Conservation (phyloP, 2,888 invertebrate genomes). For the Cephus spinipes region DNA sequence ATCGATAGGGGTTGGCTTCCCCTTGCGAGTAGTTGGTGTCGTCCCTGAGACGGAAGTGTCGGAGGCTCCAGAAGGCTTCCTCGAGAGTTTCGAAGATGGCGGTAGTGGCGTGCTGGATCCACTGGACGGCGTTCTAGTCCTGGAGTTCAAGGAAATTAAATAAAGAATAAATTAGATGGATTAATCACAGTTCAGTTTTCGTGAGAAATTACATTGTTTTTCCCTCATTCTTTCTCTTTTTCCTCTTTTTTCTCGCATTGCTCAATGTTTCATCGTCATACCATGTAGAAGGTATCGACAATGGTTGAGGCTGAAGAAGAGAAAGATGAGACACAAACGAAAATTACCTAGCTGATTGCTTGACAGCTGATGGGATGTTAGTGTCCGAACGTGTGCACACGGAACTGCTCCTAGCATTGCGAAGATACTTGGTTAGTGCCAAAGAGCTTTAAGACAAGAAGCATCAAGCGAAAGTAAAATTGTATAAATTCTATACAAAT, state of each 20-base stretch:
- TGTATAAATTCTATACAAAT: neutral
- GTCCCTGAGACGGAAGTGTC: conserved; percentile 72
- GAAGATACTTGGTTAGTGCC: conserved; percentile 34
- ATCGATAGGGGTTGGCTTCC: conserved; percentile 64
- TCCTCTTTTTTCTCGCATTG: neutral
- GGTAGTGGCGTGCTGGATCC: conserved; percentile 81
- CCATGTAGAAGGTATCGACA: neutral
- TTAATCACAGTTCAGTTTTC: conserved; percentile 23
- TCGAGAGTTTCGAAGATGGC: conserved; percentile 73
- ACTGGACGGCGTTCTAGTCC: conserved; percentile 80
- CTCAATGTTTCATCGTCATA: too few relatives aligned
- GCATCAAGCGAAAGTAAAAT: conserved; percentile 11
- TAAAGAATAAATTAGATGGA: conserved; percentile 24
- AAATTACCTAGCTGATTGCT: conserved; percentile 61
- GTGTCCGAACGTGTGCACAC: conserved; percentile 63
- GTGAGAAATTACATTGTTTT: neutral
- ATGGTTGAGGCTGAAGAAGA: neutral
- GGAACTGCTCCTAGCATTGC: conserved; percentile 60
- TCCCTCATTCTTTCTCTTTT: neutral
- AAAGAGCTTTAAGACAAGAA: conserved; percentile 13
- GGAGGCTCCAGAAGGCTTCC: conserved; percentile 78
- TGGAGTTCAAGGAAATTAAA: conserved; percentile 53
- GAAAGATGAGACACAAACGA: neutral
- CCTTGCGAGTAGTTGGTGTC: conserved; percentile 66
- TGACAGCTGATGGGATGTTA: conserved; percentile 65